Evolutionary conservation across 2,113 vertebrate genomes (phyloP), one percentile per base, ranked within the genome.

Genomic region (Syngnathus typhle): DNA sequence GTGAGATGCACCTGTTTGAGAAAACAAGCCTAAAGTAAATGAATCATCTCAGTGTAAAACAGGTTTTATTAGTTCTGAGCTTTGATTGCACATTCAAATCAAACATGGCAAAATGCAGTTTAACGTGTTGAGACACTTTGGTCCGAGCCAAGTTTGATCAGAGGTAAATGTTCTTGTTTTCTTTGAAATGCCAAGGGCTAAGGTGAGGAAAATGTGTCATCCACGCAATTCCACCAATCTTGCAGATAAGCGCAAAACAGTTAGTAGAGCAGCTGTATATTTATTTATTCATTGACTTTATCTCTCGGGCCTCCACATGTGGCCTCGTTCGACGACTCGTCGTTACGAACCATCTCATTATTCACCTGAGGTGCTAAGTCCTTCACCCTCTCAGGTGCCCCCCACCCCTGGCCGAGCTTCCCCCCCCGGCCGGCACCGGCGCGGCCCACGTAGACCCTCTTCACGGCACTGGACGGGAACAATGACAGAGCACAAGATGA

Each of bases 291-390:
- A 12, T 58, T 65, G 41, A 60, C 21, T 44, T 61, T 43, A 1
- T 44, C 44, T 67, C 59, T 16, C 27, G 36, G 10, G 27, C 44
- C 44, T 16, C 49, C 49, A 59, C 27, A 0, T 27, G 43, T 18
- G n/a, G 49, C 36, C 66, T 23, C 19, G 15, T 64, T 65, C 23
- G 49, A 21, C 47, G 44, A 59, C 73, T 77, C 76, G 66, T 62
- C n/a, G 23, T 36, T 47, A 18, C 12, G 21, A 60, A 27, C 63
- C 72, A 62, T 46, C 37, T 75, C 44, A 83, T 77, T 60, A 72
- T 80, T 73, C 74, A 51, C 61, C 6, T 64, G 58, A 76, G 71
- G 78, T 80, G 79, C 76, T 60, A 87, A 77, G 65, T 71, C 64
- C 62, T n/a, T 37, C 74, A 67, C 71, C 36, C 19, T 69, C 38